These are phyloP conservation scores for Heliothis virescens DNA, from an alignment of 1,140 invertebrate genomes.

Conservation along the genomic window DNA sequence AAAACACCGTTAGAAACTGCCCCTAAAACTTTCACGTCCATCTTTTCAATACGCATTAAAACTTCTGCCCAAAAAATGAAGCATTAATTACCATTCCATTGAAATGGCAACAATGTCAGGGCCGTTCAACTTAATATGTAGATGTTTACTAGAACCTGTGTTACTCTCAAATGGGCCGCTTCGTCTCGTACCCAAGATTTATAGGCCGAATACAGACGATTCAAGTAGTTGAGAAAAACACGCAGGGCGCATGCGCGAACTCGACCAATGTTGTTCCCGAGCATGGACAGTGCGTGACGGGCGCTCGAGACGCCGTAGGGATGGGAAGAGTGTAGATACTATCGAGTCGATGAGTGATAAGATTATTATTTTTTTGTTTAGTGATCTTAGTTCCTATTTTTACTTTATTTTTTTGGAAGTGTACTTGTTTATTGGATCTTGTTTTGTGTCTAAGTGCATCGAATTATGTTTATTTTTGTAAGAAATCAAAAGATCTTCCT, in stretches of 20 bases:
- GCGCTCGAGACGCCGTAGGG: constrained; percentile 55
- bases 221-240: constrained; percentile 83
- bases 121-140: constrained; percentile 36
- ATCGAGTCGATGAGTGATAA: constrained; percentile 31
- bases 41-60: background rate
- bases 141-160: constrained; percentile 50
- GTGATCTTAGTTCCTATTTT: background rate
- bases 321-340: constrained; percentile 54
- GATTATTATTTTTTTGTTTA: background rate
- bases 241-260: constrained; percentile 68
- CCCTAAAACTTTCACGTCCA: background rate
- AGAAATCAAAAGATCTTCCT: too few species aligned
- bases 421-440: too few species aligned
- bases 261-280: constrained; percentile 68
- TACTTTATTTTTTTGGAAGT: too few species aligned
- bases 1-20: background rate
- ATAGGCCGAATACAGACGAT: constrained; percentile 68
- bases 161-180: constrained; percentile 47
- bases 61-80: background rate
- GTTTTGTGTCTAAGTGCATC: background rate
- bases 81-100: background rate
- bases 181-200: constrained; percentile 61
- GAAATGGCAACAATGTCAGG: background rate
- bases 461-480: too few species aligned
- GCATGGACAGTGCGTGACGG: constrained; percentile 60